These are phyloP conservation scores for Centruroides vittatus DNA, from an alignment of 1,140 invertebrate species.

Conservation along the genomic window DNA sequence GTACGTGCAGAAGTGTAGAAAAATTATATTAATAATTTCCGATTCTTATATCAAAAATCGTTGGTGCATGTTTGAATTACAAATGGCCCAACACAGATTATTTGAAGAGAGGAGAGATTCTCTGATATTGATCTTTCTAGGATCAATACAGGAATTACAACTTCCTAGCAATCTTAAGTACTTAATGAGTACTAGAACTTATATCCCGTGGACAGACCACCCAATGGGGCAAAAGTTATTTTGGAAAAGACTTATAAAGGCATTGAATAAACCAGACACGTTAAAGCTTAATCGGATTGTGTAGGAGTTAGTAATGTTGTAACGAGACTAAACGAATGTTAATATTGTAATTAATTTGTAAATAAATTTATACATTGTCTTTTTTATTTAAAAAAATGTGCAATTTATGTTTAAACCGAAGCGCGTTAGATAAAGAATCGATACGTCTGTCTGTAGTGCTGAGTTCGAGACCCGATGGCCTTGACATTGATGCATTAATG, in stretches of 20 bases:
- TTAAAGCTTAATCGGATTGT: no score
- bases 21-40: constrained; percentile 45
- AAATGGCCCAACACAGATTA: constrained; percentile 35
- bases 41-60: constrained; percentile 45
- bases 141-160: constrained; percentile 34
- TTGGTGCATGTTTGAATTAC: constrained; percentile 63
- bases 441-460: no score
- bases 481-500: no score
- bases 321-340: no score
- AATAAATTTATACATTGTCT: no score
- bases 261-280: constrained; percentile 13
- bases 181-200: constrained; percentile 44
- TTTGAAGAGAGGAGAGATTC: constrained; percentile 36
- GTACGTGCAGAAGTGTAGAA: constrained; percentile 41
- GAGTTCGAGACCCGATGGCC: no score
- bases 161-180: constrained; percentile 39
- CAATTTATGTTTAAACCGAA: no score
- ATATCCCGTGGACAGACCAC: constrained; percentile 38
- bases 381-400: no score
- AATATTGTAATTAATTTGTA: no score
- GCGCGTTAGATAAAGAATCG: no score
- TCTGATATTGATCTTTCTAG: constrained; percentile 42
- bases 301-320: no score
- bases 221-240: constrained; percentile 34
- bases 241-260: constrained; percentile 32